Evolutionary conservation across 1,140 invertebrate genomes (phyloP), one percentile per base, ranked within the genome.

Genomic region (Melitaea cinxia): DNA sequence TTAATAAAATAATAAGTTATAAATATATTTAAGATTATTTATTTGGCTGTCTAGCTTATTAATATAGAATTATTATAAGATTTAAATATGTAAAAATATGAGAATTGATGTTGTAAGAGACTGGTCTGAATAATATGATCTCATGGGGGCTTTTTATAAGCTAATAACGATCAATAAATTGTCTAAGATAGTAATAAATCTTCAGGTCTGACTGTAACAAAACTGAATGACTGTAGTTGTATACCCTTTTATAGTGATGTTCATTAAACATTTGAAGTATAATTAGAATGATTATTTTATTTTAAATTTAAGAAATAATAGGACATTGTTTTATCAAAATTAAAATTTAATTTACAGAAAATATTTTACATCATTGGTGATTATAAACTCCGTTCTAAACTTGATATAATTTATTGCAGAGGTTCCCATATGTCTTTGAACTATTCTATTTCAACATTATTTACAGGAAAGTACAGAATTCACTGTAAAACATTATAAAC

Each of bases 61-160:
- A 37, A 37, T 37, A 37, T 35, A 4, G 10, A 35, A 7, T 7
- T 12, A 35, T 35, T 2, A 4, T 37, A 14, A n/a, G 14, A 37
- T 14, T 33, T 14, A n/a, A n/a, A 37, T 37, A 42, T 42, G 37
- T 42, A 42, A 17, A 42, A 19, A 42, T 7, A 42, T 15, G 17
- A 42, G 6, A 42, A 42, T 42, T 17, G 15, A 42, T 42, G 2
- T 42, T 17, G 10, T 17, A 42, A 42, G 37, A 14, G 37, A 42
- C 5, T 23, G 57, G 28, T 59, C 57, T 14, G 17, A 49, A 49
- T 49, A 33, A 42, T 42, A 50, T 35, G 57, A 59, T 59, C 57
- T 59, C 57, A 58, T 37, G 19, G 39, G 14, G 10, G 15, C 30
- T 42, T 42, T 10, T 30, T 3, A 12, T 28, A 15, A 15, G 19